Evolutionary conservation across 2,113 vertebrate genomes (phyloP), one percentile per base, ranked within the genome.

Genomic region (Microtus ochrogaster): DNA sequence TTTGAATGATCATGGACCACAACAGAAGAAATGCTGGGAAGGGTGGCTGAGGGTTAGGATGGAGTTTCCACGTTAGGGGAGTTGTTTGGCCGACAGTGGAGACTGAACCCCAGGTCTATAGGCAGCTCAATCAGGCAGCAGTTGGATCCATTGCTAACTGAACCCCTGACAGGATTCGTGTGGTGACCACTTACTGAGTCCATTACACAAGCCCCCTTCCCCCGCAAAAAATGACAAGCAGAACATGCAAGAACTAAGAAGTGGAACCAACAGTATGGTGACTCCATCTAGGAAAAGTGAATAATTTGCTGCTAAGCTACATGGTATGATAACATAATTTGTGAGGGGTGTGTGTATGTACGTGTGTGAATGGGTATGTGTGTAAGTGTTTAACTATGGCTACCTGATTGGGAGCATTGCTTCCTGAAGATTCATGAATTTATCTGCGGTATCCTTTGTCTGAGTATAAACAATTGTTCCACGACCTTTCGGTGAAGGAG

Each of bases 401-500:
- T 73, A 44, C 55, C 66, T 88, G 55, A 72, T 44, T 7, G 7
- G 61, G 79, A 79, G 49, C 65, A 24, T 26, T 72, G 66, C 66
- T 96, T 83, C 16, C 28, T 72, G 26, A 83, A 76, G 47, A 63
- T 86, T 84, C n/a, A 58, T 66, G 39, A 58, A 30, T 74, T 92
- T n/a, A 70, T 81, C 41, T 61, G 26, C 22, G 41, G 63, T 24
- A 66, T 6, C n/a, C 47, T 47, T 55, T 47, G 22, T 58, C 63
- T 94, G 70, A 86, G 17, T 76, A 41, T 28, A 47, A 87, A 94
- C 47, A 41, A 66, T 55, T 84, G 52, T 61, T 83, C 92, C 49
- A 76, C 52, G 88, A 73, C 5, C 0, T 14, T n/a, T 47, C n/a
- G 28, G 11, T 1, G 66, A 84, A 85, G 21, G 81, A 36, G 44